Base-by-base conservation (phyloP, 2,797 vertebrate species). In the Xyrichtys novacula region DNA sequence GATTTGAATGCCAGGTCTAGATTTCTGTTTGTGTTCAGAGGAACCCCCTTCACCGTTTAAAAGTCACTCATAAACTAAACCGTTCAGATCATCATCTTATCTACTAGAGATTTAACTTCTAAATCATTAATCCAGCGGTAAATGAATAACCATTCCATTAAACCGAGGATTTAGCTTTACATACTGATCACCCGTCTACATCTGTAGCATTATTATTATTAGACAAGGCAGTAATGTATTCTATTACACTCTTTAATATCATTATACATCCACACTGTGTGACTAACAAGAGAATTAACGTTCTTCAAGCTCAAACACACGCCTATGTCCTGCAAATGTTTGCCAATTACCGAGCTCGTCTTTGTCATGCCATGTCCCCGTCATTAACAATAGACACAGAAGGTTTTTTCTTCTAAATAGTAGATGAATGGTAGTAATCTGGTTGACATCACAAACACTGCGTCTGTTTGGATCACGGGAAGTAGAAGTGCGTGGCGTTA, bases 261-360 rank as follows among this genome's bases (percentile, higher is more conserved):
- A 78, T 81, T 74, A 75, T 58, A 62, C 62, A 75, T 65, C 29
- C 63, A 67, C 65, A 71, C 64, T 44, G 70, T 66, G 66, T 81
- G 76, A 80, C 79, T 81, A 81, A 76, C 31, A 50, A 57, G 29
- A 65, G 71, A 71, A 84, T 87, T 68, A 65, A 62, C 66, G 79
- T 87, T 79, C 71, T 78, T 42, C 3, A 59, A 49, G 73, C 64
- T 78, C 57, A 63, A 72, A 65, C 43, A 39, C 54, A 66, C 40
- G 62, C 49, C 57, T 63, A 61, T 82, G 70, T 84, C 79, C 60
- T 68, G 64, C 55, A 72, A 77, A 78, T 76, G 65, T 81, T 83
- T 85, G 65, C 54, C 40, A 78, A 66, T 86, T 83, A 71, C 49
- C 66, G 49, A 72, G 69, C 64, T 65, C 58, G 65, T 84, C 62